Conservation (phyloP, 2,888 invertebrate genomes). For the Syrista parreyssii region DNA sequence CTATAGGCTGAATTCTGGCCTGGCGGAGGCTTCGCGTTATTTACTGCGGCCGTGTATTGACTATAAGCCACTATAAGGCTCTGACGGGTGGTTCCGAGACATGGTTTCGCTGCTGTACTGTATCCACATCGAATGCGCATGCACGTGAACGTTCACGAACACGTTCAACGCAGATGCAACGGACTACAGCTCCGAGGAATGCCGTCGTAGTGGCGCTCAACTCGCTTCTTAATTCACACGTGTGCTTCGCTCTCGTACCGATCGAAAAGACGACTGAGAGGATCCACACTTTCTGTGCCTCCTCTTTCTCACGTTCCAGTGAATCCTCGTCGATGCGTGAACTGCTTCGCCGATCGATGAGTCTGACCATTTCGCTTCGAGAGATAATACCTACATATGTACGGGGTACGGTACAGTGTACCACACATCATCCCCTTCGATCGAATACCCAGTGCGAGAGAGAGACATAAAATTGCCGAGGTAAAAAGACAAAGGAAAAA, state of each 20-base stretch:
- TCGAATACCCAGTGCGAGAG: background rate
- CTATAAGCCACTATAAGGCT: slow-evolving; percentile 37
- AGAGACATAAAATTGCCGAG: background rate
- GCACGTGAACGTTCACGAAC: slow-evolving; percentile 43
- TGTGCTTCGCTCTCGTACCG: slow-evolving; percentile 15
- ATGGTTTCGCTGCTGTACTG: slow-evolving; percentile 37
- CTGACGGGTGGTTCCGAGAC: slow-evolving; percentile 43
- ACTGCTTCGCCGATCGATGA: background rate
- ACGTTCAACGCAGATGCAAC: slow-evolving; percentile 47
- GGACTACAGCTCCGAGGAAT: slow-evolving; percentile 62
- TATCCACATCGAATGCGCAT: slow-evolving; percentile 44
- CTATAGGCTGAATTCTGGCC: slow-evolving; percentile 19
- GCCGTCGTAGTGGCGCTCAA: slow-evolving; percentile 66
- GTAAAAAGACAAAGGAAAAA: background rate
- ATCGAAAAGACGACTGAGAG: background rate
- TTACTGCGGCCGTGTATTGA: slow-evolving; percentile 39
- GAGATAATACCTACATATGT: background rate
- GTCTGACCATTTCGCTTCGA: background rate
- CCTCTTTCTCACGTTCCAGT: background rate
- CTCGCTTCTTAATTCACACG: slow-evolving; percentile 63
- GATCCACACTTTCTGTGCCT: background rate
- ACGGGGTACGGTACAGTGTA: background rate
- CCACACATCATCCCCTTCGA: background rate
- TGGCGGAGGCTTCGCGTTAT: slow-evolving; percentile 30
- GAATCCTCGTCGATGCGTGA: background rate